These are phyloP conservation scores for Agelaius tricolor DNA, from an alignment of 2,113 vertebrate species.

Conservation along the genomic window DNA sequence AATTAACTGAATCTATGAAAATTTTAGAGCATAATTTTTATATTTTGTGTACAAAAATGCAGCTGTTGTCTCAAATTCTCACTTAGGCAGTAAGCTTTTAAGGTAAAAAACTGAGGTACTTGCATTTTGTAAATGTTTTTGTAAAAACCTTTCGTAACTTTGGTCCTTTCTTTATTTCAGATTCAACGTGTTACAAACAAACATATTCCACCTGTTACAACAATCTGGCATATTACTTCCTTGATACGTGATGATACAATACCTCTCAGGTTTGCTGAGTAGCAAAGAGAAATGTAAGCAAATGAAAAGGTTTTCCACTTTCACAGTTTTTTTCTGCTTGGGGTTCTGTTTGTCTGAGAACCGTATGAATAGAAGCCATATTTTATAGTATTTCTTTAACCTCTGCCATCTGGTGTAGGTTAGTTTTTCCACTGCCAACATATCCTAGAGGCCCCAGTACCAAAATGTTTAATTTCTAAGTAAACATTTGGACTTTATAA, in stretches of 20 bases:
- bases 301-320: slow-evolving; percentile 75
- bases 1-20: neutral
- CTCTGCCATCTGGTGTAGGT: slow-evolving; percentile 76
- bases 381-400: slow-evolving; percentile 78
- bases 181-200: slow-evolving; percentile 73
- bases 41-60: neutral
- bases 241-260: slow-evolving; percentile 77
- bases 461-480: slow-evolving; percentile 67
- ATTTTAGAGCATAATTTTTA: neutral
- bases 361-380: slow-evolving; percentile 75
- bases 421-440: slow-evolving; percentile 74
- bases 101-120: slow-evolving; percentile 38
- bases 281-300: slow-evolving; percentile 77
- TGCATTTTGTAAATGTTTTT: slow-evolving; percentile 58
- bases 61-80: neutral
- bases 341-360: slow-evolving; percentile 74
- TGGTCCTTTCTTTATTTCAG: slow-evolving; percentile 69
- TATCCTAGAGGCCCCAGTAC: slow-evolving; percentile 61
- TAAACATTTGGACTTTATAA: slow-evolving; percentile 68
- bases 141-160: slow-evolving; percentile 63
- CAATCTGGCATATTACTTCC: slow-evolving; percentile 77
- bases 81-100: neutral
- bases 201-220: slow-evolving; percentile 77
- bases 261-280: slow-evolving; percentile 76
- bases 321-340: slow-evolving; percentile 73